Evolutionary conservation across 2,113 vertebrate genomes (phyloP).

Genomic region (Anas platyrhynchos): DNA sequence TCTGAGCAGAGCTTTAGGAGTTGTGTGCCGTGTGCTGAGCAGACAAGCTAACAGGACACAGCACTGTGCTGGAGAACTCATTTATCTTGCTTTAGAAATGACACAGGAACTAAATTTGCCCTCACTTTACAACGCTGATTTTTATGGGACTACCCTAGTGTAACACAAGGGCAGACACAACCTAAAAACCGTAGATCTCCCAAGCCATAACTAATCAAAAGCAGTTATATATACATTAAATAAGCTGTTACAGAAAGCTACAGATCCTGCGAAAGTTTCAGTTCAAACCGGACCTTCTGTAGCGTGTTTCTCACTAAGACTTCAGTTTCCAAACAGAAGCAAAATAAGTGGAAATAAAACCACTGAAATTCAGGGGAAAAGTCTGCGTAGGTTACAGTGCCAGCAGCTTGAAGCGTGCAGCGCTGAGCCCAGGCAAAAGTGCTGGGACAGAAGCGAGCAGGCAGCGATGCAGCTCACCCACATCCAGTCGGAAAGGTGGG

Average conservation of each 20-base stretch:
- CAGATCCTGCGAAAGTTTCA: background rate
- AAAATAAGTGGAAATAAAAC: background rate
- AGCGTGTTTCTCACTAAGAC: background rate
- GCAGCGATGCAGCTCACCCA: background rate
- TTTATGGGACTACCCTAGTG: background rate
- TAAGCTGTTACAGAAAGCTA: background rate
- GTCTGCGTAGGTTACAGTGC: too few species aligned
- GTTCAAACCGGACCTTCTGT: background rate
- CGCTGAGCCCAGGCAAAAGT: background rate
- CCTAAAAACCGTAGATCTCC: too few species aligned
- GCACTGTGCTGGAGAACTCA: background rate
- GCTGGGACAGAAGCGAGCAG: background rate
- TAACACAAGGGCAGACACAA: background rate
- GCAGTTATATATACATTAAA: background rate
- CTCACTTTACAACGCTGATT: background rate
- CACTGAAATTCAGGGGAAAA: background rate
- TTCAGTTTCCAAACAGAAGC: background rate
- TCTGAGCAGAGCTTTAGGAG: background rate
- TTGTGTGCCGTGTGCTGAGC: background rate
- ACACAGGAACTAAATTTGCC: background rate
- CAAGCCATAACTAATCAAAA: background rate
- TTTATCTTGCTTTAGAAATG: background rate
- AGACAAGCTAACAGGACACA: background rate
- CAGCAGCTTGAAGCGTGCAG: too few species aligned
- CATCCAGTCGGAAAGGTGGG: fast-evolving